phyloP scores from a whole-genome alignment of 2,797 vertebrate species.

The Argya squamiceps region DNA sequence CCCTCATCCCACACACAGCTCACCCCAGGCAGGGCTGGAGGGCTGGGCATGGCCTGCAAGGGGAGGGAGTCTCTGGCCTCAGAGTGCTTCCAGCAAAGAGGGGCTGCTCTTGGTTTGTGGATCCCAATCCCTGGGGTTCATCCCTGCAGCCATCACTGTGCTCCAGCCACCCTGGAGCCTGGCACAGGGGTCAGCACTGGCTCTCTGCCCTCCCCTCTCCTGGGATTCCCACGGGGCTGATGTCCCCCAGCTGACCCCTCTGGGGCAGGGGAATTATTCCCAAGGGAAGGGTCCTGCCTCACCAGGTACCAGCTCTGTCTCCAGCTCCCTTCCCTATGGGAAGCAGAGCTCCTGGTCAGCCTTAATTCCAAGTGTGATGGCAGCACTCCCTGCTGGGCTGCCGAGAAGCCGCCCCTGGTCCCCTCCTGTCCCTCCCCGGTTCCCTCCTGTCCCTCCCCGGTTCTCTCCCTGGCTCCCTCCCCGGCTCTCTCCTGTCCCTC shows the following conservation, averaged over 20 bases:
- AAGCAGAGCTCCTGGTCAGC: background rate
- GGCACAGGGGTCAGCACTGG: too few relatives aligned
- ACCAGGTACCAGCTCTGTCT: background rate
- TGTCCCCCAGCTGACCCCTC: background rate
- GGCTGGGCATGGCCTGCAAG: background rate
- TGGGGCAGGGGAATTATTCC: background rate
- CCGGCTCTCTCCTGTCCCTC: background rate
- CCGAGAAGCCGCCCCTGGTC: accelerated
- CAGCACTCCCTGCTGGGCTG: background rate
- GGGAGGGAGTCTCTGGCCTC: background rate
- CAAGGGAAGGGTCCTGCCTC: background rate
- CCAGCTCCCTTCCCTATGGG: background rate
- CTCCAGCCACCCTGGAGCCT: background rate
- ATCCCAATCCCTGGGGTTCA: background rate
- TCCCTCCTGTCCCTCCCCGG: background rate
- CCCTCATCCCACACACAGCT: background rate
- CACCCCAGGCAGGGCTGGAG: background rate
- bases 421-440: background rate
- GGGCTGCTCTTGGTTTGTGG: background rate
- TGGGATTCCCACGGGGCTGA: too few relatives aligned
- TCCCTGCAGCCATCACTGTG: background rate
- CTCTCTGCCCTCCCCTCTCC: background rate
- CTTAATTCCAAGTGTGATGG: background rate
- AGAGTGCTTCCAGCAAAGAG: background rate
- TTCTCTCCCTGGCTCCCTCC: too few relatives aligned